Evolutionary conservation across 2,797 vertebrate species (phyloP).

Genomic region (Loriculus beryllinus): DNA sequence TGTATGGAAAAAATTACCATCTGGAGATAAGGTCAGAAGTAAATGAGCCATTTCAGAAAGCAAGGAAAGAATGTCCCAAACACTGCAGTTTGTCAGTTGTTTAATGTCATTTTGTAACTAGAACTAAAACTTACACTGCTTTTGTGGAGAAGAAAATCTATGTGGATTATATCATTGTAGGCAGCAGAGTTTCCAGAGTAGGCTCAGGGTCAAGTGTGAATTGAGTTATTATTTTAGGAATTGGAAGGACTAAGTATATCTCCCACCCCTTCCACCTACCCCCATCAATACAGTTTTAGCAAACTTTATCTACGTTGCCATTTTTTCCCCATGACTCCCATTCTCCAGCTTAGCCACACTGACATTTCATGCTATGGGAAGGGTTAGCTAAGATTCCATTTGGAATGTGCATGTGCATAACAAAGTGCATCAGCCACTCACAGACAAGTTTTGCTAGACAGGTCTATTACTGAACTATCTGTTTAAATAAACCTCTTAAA

Average conservation of each 20-base stretch:
- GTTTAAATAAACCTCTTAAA: background rate
- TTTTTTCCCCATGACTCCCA: constrained; percentile 37
- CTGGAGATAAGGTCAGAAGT: constrained; percentile 65
- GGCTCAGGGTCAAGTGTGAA: constrained; percentile 47
- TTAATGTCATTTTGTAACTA: constrained; percentile 41
- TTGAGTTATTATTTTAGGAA: constrained; percentile 53
- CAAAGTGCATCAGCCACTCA: background rate
- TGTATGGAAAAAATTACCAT: constrained; percentile 29
- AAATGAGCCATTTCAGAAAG: constrained; percentile 61
- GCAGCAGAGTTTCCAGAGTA: constrained; percentile 47
- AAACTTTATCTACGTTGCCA: background rate
- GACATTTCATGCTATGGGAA: constrained; percentile 10
- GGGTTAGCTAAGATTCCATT: background rate
- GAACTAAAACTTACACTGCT: constrained; percentile 45
- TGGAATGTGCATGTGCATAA: background rate
- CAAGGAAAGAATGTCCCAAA: constrained; percentile 55
- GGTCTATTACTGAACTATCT: background rate
- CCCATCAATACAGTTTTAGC: constrained; percentile 21
- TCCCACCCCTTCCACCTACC: constrained; percentile 39
- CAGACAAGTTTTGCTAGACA: background rate
- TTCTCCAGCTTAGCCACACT: constrained; percentile 39
- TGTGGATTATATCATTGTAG: constrained; percentile 51
- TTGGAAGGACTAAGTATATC: background rate
- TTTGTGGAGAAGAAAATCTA: background rate
- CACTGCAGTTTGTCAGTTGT: constrained; percentile 28